Percentiles rank a stretch among this genome's conserved stretches.
Conservation (phyloP, 2,113 vertebrate genomes). For the Lophotis ruficrista region DNA sequence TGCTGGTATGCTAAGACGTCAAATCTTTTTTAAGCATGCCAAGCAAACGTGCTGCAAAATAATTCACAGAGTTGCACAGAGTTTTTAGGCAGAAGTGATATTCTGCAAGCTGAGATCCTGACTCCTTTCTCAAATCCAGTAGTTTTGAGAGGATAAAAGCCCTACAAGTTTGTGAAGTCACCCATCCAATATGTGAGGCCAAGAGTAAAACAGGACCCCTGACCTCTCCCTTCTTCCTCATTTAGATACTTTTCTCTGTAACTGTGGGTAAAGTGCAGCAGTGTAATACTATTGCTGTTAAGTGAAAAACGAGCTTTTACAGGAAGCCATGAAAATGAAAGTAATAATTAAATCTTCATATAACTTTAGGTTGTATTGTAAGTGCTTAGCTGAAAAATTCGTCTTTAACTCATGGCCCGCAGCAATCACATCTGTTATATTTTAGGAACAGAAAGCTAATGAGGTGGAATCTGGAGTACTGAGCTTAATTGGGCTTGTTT, state of each 20-base stretch:
- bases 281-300: conserved; percentile 63
- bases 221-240: conserved; percentile 7
- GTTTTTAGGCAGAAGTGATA: neutral
- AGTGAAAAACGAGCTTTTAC: conserved; percentile 75
- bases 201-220: conserved; percentile 11
- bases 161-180: neutral
- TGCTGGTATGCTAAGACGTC: neutral
- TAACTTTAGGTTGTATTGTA: conserved; percentile 79
- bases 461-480: conserved; percentile 82
- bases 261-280: conserved; percentile 26
- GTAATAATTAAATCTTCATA: conserved; percentile 81
- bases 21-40: neutral
- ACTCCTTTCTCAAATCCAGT: neutral
- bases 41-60: neutral
- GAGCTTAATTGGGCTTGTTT: conserved; percentile 86
- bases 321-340: conserved; percentile 75
- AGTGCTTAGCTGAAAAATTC: conserved; percentile 79
- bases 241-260: conserved; percentile 46
- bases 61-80: neutral
- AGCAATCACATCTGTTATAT: conserved; percentile 86
- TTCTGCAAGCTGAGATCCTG: neutral
- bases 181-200: neutral
- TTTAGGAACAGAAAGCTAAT: conserved; percentile 85
- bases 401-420: conserved; percentile 79
- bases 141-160: neutral